Conservation (phyloP, 2,888 invertebrate species). For the Limulus polyphemus region DNA sequence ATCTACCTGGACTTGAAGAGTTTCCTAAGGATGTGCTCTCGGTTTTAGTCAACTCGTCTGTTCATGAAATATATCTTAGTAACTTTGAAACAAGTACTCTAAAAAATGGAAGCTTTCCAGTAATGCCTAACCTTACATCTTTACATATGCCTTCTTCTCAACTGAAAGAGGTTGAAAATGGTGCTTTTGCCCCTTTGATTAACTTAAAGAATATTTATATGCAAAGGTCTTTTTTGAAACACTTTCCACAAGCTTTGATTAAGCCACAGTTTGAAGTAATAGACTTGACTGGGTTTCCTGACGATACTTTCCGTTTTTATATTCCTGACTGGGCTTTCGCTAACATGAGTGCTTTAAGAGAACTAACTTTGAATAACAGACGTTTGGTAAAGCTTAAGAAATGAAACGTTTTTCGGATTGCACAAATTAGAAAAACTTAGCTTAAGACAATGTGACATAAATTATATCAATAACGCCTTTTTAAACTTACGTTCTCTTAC, state of each 20-base stretch:
- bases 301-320: background rate
- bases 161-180: background rate
- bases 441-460: conserved; percentile 9
- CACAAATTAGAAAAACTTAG: conserved; percentile 13
- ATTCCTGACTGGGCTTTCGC: background rate
- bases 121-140: background rate
- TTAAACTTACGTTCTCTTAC: conserved; percentile 10
- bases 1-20: background rate
- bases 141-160: background rate
- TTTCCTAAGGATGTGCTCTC: background rate
- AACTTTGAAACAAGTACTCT: background rate
- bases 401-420: conserved; percentile 11
- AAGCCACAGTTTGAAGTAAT: background rate
- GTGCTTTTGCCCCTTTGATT: background rate
- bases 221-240: background rate
- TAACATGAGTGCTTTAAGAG: conserved; percentile 4
- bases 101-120: background rate
- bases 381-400: conserved; percentile 7
- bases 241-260: background rate
- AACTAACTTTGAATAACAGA: conserved; percentile 12
- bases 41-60: background rate
- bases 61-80: background rate
- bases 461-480: conserved; percentile 8
- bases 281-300: background rate
- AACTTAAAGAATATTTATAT: background rate